These are phyloP conservation scores for Ctenodactylus gundi DNA, from an alignment of 2,113 vertebrate genomes.

Conservation along the genomic window DNA sequence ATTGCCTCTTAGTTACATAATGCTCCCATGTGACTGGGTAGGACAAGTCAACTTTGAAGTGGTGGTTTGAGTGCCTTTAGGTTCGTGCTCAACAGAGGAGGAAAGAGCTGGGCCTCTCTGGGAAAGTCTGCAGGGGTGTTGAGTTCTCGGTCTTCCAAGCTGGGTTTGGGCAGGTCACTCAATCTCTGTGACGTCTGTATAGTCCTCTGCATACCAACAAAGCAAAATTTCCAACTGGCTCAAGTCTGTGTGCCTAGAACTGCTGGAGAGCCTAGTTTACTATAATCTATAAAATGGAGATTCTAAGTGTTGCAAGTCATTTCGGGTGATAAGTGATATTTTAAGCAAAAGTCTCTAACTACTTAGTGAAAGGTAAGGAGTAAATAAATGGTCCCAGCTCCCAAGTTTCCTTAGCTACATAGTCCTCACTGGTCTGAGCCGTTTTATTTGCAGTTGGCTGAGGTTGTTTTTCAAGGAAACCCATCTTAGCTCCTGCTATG, in stretches of 20 bases:
- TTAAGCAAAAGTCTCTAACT: not conserved
- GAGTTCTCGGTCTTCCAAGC: not conserved
- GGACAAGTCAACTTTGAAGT: not conserved
- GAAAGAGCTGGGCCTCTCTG: not conserved
- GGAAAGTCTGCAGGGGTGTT: not conserved
- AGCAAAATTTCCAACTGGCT: not conserved
- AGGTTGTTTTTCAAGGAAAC: not conserved
- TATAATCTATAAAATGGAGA: too few relatives aligned
- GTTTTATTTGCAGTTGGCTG: not conserved
- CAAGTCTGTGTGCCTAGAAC: not conserved
- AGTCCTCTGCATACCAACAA: not conserved
- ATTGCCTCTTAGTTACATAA: not conserved
- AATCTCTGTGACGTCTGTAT: not conserved
- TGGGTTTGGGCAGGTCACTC: not conserved
- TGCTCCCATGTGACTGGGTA: not conserved
- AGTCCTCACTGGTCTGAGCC: not conserved
- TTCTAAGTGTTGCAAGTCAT: not conserved
- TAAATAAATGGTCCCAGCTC: not conserved
- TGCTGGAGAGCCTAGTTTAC: not conserved
- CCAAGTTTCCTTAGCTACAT: not conserved
- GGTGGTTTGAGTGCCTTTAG: not conserved
- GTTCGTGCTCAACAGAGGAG: not conserved
- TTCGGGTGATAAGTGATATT: not conserved
- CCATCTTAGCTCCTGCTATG: not conserved
- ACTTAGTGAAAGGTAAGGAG: not conserved